These are phyloP conservation scores for Brachyptera putata DNA, from an alignment of 2,888 invertebrate genomes.

Conservation along the genomic window DNA sequence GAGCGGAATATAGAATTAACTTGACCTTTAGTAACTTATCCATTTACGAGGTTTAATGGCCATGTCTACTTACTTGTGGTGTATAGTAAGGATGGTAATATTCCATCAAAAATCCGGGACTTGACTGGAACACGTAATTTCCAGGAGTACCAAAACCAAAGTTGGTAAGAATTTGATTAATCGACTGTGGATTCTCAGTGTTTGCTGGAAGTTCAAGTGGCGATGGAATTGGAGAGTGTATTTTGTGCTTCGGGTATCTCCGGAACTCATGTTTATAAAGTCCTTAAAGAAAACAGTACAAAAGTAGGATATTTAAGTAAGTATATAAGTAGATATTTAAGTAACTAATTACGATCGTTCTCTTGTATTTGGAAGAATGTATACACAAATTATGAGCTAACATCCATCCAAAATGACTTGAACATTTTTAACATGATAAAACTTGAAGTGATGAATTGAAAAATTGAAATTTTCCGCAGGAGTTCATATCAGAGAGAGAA, in stretches of 20 bases:
- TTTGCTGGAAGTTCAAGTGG: conserved; percentile 19
- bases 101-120: conserved; percentile 22
- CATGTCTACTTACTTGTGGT: conserved; percentile 24
- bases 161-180: not conserved
- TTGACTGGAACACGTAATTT: conserved; percentile 15
- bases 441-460: too few species aligned
- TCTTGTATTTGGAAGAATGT: too few species aligned
- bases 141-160: not conserved
- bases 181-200: not conserved
- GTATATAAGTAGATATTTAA: too few species aligned
- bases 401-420: too few species aligned
- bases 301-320: not conserved
- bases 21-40: too few species aligned
- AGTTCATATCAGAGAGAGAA: too few species aligned
- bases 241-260: not conserved
- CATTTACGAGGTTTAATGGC: too few species aligned
- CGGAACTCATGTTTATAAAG: conserved; percentile 24
- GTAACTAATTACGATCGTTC: too few species aligned
- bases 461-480: too few species aligned
- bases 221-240: conserved; percentile 18
- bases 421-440: too few species aligned
- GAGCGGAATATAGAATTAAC: too few species aligned
- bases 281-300: not conserved
- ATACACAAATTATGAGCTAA: too few species aligned
- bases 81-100: conserved; percentile 28